phyloP scores from a whole-genome alignment of 2,113 vertebrate species.

The Paramisgurnus dabryanus region DNA sequence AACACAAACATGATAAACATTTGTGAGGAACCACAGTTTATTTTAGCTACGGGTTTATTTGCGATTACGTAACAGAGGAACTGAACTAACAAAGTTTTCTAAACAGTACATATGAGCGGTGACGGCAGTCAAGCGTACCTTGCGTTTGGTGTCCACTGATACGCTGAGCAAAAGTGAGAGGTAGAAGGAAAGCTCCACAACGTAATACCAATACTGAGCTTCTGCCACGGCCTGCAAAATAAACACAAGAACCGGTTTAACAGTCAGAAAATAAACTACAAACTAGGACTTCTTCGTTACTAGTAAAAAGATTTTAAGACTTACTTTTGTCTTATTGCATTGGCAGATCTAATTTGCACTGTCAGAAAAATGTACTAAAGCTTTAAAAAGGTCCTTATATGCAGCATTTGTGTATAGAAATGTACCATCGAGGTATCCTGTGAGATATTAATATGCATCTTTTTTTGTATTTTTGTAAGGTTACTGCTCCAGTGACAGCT shows the following conservation, averaged over 20 bases:
- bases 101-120: neutral
- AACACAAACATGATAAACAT: constrained; percentile 13
- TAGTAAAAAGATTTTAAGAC: too few species aligned
- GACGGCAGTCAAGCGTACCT: constrained; percentile 76
- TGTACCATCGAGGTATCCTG: too few species aligned
- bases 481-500: too few species aligned
- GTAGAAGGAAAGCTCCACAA: constrained; percentile 89
- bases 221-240: constrained; percentile 74
- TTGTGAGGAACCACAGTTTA: neutral
- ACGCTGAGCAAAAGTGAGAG: constrained; percentile 83
- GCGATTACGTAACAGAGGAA: neutral
- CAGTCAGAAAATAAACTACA: too few species aligned
- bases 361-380: too few species aligned
- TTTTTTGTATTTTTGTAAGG: too few species aligned
- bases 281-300: too few species aligned
- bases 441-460: too few species aligned
- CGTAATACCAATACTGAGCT: constrained; percentile 86
- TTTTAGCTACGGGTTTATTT: neutral
- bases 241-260: constrained; percentile 6
- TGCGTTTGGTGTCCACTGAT: constrained; percentile 89
- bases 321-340: too few species aligned
- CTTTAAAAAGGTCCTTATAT: too few species aligned
- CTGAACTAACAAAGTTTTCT: neutral
- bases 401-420: too few species aligned
- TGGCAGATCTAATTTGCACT: too few species aligned